Conservation (phyloP, 2,797 vertebrate species). For the Pseudomugil gertrudae region DNA sequence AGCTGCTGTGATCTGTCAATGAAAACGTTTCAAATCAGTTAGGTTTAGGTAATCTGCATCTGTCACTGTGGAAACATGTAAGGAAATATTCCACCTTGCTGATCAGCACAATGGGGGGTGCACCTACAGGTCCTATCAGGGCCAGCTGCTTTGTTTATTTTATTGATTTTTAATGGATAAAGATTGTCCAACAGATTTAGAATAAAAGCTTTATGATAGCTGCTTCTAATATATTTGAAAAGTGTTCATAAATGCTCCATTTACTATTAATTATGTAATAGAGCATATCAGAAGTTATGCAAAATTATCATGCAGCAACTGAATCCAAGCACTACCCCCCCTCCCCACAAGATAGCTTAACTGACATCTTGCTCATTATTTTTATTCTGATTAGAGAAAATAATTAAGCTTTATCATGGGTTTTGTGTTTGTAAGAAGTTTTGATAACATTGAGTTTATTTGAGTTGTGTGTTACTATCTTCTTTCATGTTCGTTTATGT, state of each 20-base stretch:
- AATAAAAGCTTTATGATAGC: not conserved
- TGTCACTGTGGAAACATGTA: no score
- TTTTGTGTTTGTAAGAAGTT: slow-evolving; percentile 33
- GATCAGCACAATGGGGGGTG: no score
- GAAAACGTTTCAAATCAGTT: no score
- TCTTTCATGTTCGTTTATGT: slow-evolving; percentile 11
- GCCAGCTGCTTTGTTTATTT: no score
- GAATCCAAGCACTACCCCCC: not conserved
- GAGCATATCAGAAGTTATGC: not conserved
- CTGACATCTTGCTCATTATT: not conserved
- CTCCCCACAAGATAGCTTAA: not conserved
- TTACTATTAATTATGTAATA: not conserved
- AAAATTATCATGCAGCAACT: not conserved
- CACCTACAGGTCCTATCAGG: no score
- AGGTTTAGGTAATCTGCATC: no score
- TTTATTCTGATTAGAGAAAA: not conserved
- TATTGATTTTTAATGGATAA: not conserved
- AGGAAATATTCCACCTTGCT: no score
- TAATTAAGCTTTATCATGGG: slow-evolving; percentile 13
- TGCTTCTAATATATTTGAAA: not conserved
- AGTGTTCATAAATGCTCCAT: not conserved
- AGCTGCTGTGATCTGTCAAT: no score
- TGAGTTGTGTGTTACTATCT: slow-evolving; percentile 36
- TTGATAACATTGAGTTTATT: slow-evolving; percentile 26
- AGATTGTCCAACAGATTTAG: not conserved